Base-by-base conservation (phyloP, 1,140 invertebrate species). In the Hypothenemus hampei region DNA sequence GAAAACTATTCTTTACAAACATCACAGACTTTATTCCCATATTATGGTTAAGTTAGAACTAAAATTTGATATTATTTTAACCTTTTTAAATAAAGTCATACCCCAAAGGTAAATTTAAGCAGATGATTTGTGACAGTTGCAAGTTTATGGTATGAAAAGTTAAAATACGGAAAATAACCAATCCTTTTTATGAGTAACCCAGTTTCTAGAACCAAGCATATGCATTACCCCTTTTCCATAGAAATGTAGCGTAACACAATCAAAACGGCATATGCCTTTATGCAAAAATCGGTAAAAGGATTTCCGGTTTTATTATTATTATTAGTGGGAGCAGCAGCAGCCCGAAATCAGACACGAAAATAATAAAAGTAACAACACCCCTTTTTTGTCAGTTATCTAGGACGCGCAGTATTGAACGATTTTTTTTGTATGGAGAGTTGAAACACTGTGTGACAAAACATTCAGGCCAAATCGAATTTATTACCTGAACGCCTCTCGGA, bases 401-500 rank as follows among this genome's bases (percentile, higher is more conserved):
- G 7, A n/a, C 19, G 15, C 15, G 35, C 16, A 37, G 26, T 6
- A 37, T 16, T 37, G n/a, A 15, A 15, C 7, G 7, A 15, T 7
- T 16, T 37, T 37, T 37, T 16, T 3, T 37, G 35, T 31, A 29
- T 29, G 7, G 7, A 5, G 33, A 7, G 15, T 36, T 15, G 6
- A 15, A 36, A 36, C 1, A 36, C 18, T 20, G n/a, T 2, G 22
- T 20, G 39, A 41, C 39, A 41, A 41, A 41, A 45, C 21, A 45
- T 45, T 31, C 7, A 3, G 13, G 4, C 33, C 7, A 37, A 49
- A 52, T 44, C 19, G 33, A 52, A 52, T 52, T 52, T 52, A 44
- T 52, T 52, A 52, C 50, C 50, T 52, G 50, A 52, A 44, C 50
- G 39, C 50, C 39, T 44, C 26, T 35, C 5, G 15, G 19, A 48